Evolutionary conservation across 2,888 invertebrate genomes (phyloP).

Genomic region (Melipona bicolor): DNA sequence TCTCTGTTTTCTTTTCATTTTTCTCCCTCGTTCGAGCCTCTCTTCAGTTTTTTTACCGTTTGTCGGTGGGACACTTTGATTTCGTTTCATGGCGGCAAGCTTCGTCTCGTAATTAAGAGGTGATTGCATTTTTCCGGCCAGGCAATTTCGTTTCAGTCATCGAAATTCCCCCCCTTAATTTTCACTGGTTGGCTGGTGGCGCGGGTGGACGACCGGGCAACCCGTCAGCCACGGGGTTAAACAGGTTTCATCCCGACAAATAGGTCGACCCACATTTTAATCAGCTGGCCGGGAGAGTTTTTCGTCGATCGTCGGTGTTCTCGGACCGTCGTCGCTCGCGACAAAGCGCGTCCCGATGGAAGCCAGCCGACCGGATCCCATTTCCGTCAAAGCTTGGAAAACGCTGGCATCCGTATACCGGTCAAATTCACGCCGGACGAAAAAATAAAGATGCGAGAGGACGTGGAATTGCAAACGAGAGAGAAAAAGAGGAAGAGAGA

Average conservation of each 20-base stretch:
- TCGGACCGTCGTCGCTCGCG: background rate
- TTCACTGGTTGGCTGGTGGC: conserved; percentile 79
- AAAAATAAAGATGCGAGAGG: conserved; percentile 28
- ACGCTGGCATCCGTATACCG: background rate
- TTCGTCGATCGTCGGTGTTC: background rate
- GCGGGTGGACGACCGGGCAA: background rate
- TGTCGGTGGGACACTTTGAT: conserved; percentile 8
- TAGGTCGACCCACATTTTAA: conserved; percentile 41
- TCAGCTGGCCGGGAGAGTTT: conserved; percentile 14
- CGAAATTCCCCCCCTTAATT: conserved; percentile 31
- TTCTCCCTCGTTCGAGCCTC: background rate
- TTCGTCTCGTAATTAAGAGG: conserved; percentile 28
- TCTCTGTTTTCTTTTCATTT: background rate
- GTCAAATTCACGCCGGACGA: background rate
- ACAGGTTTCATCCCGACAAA: conserved; percentile 34
- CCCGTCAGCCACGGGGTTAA: conserved; percentile 5
- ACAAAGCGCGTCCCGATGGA: conserved; percentile 25
- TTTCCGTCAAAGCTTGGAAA: conserved; percentile 16
- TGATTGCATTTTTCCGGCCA: conserved; percentile 36
- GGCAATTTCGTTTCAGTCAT: conserved; percentile 46
- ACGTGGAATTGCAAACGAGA: conserved; percentile 38
- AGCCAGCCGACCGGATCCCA: conserved; percentile 18
- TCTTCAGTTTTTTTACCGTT: background rate
- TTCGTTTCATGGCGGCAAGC: conserved; percentile 7
- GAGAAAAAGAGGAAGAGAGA: background rate